Conservation (phyloP, 2,113 vertebrate species). For the Abramis brama region DNA sequence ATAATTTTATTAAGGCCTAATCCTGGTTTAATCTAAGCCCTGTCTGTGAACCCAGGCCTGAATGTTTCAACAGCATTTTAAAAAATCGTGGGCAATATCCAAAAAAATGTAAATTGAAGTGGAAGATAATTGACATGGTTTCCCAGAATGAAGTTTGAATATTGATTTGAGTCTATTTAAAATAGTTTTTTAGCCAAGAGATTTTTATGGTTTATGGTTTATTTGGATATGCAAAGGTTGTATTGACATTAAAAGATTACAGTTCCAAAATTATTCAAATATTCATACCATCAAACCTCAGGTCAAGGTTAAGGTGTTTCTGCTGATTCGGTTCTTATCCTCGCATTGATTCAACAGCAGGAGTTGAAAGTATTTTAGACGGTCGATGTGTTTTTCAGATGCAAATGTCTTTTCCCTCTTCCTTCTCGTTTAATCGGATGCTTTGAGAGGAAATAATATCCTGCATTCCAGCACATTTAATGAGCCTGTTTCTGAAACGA, state of each 20-base stretch:
- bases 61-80: too few species aligned
- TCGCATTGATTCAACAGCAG: not conserved
- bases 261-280: not conserved
- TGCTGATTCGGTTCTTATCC: conserved; percentile 12
- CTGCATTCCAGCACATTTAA: conserved; percentile 31
- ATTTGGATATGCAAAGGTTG: too few species aligned
- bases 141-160: too few species aligned
- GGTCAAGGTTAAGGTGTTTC: conserved; percentile 5
- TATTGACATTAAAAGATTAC: not conserved
- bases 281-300: not conserved
- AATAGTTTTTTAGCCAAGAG: too few species aligned
- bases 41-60: too few species aligned
- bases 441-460: conserved; percentile 48
- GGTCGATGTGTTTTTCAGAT: conserved; percentile 51
- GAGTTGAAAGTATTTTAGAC: conserved; percentile 36
- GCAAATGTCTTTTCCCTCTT: conserved; percentile 42
- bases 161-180: too few species aligned
- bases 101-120: too few species aligned
- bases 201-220: too few species aligned
- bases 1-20: too few species aligned
- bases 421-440: conserved; percentile 45
- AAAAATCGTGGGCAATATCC: too few species aligned
- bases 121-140: too few species aligned
- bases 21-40: too few species aligned
- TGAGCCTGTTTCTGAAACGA: conserved; percentile 27